Evolutionary conservation across 2,113 vertebrate genomes (phyloP), one percentile per base, ranked within the genome.

Genomic region (Galemys pyrenaicus): DNA sequence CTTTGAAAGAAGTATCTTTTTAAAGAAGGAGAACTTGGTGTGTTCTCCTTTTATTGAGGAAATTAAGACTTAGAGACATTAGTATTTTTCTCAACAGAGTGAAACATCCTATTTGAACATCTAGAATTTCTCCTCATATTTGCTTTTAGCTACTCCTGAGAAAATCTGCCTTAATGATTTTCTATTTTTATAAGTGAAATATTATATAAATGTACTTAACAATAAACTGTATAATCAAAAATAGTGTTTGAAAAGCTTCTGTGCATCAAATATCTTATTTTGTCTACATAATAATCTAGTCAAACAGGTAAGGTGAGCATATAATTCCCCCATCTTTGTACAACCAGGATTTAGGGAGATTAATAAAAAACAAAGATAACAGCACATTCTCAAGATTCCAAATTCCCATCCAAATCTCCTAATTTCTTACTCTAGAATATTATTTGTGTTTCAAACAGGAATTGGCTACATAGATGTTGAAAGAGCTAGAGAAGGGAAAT

Each of bases 401-500:
- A 68, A 71, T 71, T 46, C n/a, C 60, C 32, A 44, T 60, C 16
- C 30, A 68, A 74, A 19, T 68, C 46, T 86, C 54, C 51, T 87
- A 51, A 70, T 15, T 54, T 56, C 71, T 88, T 58, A 51, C 37
- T 51, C 44, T 16, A 58, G 56, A 71, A 39, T 71, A 41, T 8
- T 24, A 37, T 7, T 78, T 49, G 2, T 51, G 39, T 54, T 94
- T 91, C 58, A 62, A 56, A 80, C 54, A 79, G n/a, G 83, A 89
- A 71, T 30, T 77, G 78, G 13, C 28, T 80, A 65, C 19, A 22
- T 15, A 58, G 9, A 88, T 35, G 22, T n/a, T 83, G 79, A 44
- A 86, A 91, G 41, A 51, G 67, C 46, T 79, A 41, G 39, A 93
- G 65, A 92, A 92, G 58, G 9, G 37, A 78, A 94, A 86, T 11